phyloP scores from a whole-genome alignment of 37 sponge, comb jelly and placozoan genomes.

The Aplysina aerophoba region DNA sequence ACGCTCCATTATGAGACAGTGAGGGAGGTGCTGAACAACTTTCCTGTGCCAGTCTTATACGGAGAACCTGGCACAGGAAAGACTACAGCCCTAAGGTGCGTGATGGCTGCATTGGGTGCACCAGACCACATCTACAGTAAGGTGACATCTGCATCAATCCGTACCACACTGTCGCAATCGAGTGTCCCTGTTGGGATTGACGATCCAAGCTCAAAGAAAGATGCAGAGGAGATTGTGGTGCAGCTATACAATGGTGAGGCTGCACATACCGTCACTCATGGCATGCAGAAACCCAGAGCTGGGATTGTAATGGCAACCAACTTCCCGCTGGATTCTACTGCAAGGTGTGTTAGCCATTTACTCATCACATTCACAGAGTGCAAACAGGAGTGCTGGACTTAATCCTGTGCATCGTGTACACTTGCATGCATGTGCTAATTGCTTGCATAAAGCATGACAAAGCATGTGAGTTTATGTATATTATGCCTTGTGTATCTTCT shows the following conservation, averaged over 20 bases:
- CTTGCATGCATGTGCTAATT: neutral
- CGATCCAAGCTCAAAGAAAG: conserved; percentile 42
- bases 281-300: conserved; percentile 25
- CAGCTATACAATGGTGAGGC: conserved; percentile 29
- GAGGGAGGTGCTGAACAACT: conserved; percentile 20
- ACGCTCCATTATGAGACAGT: conserved; percentile 26
- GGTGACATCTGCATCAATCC: conserved; percentile 29
- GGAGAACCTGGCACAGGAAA: conserved; percentile 32
- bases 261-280: conserved; percentile 6
- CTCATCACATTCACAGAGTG: neutral
- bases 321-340: conserved; percentile 15
- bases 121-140: conserved; percentile 37
- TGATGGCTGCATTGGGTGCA: conserved; percentile 24
- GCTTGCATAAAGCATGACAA: neutral
- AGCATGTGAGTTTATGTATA: neutral
- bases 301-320: conserved; percentile 10
- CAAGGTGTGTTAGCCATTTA: conserved; percentile 25
- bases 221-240: conserved; percentile 6
- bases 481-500: neutral
- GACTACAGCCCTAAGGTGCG: conserved; percentile 33
- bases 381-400: neutral
- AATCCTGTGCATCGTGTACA: neutral
- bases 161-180: neutral
- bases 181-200: conserved; percentile 35
- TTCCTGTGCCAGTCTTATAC: conserved; percentile 18